Percentiles rank a stretch among this genome's conserved stretches.
phyloP scores from a whole-genome alignment of 2,888 invertebrate genomes.

The Eueremaeus valkanovi region DNA sequence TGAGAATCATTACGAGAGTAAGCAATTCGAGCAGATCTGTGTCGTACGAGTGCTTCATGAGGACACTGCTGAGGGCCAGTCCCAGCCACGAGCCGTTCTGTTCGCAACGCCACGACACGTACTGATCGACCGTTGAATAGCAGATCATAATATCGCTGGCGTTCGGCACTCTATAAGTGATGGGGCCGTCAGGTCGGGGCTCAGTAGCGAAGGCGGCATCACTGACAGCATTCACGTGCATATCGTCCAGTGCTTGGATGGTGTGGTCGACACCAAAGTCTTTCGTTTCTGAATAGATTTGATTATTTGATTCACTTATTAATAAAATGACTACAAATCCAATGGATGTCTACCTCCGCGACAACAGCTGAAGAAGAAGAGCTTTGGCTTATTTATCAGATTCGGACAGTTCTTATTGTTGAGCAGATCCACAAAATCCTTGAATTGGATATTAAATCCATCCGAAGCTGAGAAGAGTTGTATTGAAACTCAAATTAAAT shows the following conservation, averaged over 20 bases:
- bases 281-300: not conserved
- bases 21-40: conserved; percentile 36
- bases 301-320: not conserved
- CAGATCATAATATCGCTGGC: conserved; percentile 24
- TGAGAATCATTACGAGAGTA: conserved; percentile 19
- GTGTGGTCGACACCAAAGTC: not conserved
- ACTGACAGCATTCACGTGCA: not conserved
- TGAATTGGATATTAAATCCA: not conserved
- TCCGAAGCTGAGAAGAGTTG: conserved; percentile 40
- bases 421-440: conserved; percentile 41
- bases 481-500: not conserved
- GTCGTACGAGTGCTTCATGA: conserved; percentile 40
- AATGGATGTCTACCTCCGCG: conserved; percentile 42
- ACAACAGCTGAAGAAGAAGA: conserved; percentile 47
- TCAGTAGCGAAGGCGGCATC: not conserved
- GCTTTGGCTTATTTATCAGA: conserved; percentile 44
- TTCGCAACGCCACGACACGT: conserved; percentile 42
- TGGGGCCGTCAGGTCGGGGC: not conserved
- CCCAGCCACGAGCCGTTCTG: conserved; percentile 45
- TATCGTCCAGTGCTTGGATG: not conserved
- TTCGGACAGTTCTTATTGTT: conserved; percentile 44
- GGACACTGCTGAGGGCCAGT: conserved; percentile 25
- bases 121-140: conserved; percentile 41
- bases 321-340: not conserved
- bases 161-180: not conserved